phyloP scores from a whole-genome alignment of 2,113 vertebrate species.

The Cheilinus undulatus region DNA sequence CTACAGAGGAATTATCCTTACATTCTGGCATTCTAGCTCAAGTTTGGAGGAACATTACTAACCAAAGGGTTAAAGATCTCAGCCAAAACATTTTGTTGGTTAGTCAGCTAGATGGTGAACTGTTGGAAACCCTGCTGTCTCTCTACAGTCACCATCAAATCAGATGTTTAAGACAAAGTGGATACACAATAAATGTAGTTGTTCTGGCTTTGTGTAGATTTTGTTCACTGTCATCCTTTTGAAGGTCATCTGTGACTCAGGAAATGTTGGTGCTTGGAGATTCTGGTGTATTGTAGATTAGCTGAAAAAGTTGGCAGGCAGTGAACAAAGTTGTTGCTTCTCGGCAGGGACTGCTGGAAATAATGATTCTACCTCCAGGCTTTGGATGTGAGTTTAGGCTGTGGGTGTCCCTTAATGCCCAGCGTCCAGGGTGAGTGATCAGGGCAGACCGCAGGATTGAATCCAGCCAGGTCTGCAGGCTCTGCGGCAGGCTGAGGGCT shows the following conservation, averaged over 20 bases:
- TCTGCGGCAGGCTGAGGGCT: conserved; percentile 28
- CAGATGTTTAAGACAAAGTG: too few species aligned
- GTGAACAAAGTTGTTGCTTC: conserved; percentile 23
- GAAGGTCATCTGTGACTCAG: too few species aligned
- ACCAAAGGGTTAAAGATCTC: too few species aligned
- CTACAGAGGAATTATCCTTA: too few species aligned
- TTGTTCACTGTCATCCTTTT: not conserved
- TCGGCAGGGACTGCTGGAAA: not conserved
- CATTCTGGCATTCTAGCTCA: too few species aligned
- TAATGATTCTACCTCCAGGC: not conserved
- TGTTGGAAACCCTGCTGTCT: too few species aligned
- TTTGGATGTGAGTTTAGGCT: conserved; percentile 14
- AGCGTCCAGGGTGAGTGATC: conserved; percentile 47
- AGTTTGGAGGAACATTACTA: too few species aligned
- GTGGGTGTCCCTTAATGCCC: conserved; percentile 21
- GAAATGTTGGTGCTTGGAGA: not conserved
- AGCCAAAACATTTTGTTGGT: too few species aligned
- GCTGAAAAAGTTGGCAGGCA: conserved; percentile 1
- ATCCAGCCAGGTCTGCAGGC: conserved; percentile 36
- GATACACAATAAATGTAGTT: too few species aligned
- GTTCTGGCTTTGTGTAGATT: not conserved
- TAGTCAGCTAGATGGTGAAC: too few species aligned
- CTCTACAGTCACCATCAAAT: too few species aligned
- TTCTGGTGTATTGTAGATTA: conserved; percentile 13
- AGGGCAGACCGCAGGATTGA: conserved; percentile 53